Evolutionary conservation across 1,140 invertebrate genomes (phyloP).

Genomic region (Listronotus oregonensis): DNA sequence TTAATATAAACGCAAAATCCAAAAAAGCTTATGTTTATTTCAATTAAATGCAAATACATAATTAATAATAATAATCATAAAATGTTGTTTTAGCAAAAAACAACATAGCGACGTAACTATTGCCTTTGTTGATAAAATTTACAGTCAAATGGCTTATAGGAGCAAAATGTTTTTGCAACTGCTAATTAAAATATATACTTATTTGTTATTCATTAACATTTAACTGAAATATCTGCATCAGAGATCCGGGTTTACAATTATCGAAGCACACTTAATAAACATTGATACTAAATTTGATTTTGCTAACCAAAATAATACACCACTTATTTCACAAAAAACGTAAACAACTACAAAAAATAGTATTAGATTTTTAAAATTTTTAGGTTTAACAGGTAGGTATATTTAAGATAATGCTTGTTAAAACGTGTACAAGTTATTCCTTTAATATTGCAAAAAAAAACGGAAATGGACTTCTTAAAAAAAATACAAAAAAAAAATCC

Average conservation of each 20-base stretch:
- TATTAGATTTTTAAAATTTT: too few species aligned
- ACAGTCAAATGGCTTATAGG: slow-evolving; percentile 30
- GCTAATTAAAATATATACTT: slow-evolving; percentile 34
- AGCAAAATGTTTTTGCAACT: slow-evolving; percentile 11
- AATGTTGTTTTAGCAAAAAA: slow-evolving; percentile 34
- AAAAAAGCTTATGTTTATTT: slow-evolving; percentile 12
- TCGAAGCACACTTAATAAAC: neutral
- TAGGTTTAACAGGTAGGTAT: too few species aligned
- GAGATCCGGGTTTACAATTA: slow-evolving; percentile 9
- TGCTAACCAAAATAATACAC: too few species aligned
- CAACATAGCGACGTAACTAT: slow-evolving; percentile 28
- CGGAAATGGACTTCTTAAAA: too few species aligned
- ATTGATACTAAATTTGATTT: too few species aligned
- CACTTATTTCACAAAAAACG: too few species aligned
- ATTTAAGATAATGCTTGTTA: too few species aligned
- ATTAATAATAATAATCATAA: slow-evolving; percentile 36
- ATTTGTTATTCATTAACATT: slow-evolving; percentile 34
- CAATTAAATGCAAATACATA: slow-evolving; percentile 29
- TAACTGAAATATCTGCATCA: slow-evolving; percentile 27
- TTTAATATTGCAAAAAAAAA: too few species aligned
- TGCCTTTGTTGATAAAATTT: slow-evolving; percentile 31
- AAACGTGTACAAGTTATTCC: too few species aligned
- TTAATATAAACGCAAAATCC: neutral
- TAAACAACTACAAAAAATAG: too few species aligned
- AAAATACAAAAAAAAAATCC: too few species aligned